Evolutionary conservation across 2,888 invertebrate species (phyloP).

Genomic region (Pocota personata): DNA sequence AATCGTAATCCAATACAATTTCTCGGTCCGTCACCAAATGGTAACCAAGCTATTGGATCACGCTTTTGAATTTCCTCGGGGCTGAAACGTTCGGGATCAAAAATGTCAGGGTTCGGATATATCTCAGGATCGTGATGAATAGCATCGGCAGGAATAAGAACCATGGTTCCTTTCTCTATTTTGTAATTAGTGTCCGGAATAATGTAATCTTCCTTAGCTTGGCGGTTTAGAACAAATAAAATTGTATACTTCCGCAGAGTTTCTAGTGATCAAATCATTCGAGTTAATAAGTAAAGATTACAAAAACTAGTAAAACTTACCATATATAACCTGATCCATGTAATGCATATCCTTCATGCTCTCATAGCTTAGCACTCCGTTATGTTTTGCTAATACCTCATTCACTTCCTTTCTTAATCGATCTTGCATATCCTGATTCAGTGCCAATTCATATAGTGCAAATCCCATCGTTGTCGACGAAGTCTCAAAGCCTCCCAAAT

Average conservation of each 20-base stretch:
- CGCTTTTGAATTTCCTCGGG: constrained; percentile 78
- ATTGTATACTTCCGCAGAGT: constrained; percentile 84
- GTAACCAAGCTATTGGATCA: constrained; percentile 77
- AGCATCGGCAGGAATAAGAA: constrained; percentile 83
- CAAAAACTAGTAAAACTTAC: constrained; percentile 68
- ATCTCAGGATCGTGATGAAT: constrained; percentile 79
- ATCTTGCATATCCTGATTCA: constrained; percentile 77
- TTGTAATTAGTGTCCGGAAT: constrained; percentile 81
- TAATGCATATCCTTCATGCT: constrained; percentile 78
- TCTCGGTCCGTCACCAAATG: constrained; percentile 80
- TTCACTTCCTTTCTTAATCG: constrained; percentile 77
- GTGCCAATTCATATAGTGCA: constrained; percentile 79
- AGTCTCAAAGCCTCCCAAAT: constrained; percentile 85
- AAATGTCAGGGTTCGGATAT: constrained; percentile 82
- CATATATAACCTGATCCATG: constrained; percentile 78
- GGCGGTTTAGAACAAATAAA: constrained; percentile 76
- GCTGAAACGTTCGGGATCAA: constrained; percentile 83
- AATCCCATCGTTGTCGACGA: constrained; percentile 86
- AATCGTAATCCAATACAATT: constrained; percentile 81
- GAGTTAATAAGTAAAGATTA: not conserved
- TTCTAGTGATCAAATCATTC: constrained; percentile 80
- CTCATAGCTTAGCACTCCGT: constrained; percentile 78
- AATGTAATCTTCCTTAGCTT: constrained; percentile 35
- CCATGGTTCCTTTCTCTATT: constrained; percentile 83
- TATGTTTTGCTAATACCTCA: constrained; percentile 58